These are phyloP conservation scores for Sarcophilus harrisii DNA, from an alignment of 2,797 vertebrate species.

Conservation along the genomic window DNA sequence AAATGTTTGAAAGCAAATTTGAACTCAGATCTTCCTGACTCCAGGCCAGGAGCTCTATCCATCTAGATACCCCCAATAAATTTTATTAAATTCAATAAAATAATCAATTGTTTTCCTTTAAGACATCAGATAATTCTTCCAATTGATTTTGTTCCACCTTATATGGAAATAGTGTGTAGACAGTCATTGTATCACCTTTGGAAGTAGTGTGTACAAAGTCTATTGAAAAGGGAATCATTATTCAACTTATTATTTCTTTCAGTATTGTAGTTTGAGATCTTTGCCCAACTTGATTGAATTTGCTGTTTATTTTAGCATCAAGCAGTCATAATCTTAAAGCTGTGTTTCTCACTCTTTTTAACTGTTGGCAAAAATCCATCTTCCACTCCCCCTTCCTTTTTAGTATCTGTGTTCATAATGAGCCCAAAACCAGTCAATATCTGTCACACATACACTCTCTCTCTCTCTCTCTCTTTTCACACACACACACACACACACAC, in stretches of 20 bases:
- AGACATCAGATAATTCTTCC: not conserved
- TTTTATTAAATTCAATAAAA: not conserved
- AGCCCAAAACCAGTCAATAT: not conserved
- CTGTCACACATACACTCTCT: too few relatives aligned
- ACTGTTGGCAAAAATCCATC: not conserved
- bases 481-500: not conserved
- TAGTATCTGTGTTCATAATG: not conserved
- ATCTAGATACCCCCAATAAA: not conserved
- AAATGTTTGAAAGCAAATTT: not conserved
- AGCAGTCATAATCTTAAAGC: constrained; percentile 8
- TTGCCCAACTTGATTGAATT: not conserved
- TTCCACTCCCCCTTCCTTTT: rapidly evolving
- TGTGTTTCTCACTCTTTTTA: not conserved
- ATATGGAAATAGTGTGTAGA: not conserved
- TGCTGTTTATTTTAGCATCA: not conserved
- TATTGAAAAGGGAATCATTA: not conserved
- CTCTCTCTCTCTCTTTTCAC: too few relatives aligned
- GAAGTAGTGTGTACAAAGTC: not conserved
- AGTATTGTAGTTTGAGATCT: not conserved
- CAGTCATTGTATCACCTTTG: not conserved
- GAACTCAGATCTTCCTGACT: not conserved
- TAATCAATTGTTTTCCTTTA: not conserved
- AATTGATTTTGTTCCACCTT: too few relatives aligned
- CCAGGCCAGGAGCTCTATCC: not conserved
- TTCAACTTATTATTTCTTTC: not conserved